Evolutionary conservation across 2,888 invertebrate species (phyloP), one percentile per base, ranked within the genome.

Genomic region (Uropetala carovei): DNA sequence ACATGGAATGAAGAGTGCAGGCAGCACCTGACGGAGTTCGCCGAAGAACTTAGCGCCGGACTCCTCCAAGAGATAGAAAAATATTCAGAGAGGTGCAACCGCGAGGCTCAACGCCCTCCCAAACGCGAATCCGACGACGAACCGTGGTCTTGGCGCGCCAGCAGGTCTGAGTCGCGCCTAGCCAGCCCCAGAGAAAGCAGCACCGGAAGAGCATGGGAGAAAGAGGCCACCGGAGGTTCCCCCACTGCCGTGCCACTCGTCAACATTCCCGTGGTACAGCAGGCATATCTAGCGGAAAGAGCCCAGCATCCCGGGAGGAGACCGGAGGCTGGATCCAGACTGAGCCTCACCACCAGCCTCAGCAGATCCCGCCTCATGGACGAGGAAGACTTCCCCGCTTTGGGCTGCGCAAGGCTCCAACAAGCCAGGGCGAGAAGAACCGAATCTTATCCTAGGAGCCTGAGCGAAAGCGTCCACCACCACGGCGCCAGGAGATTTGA

Each of bases 11-110:
- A 97, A 93, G 97, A 97, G 93, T 96, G 97, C 93, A 96, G 96
- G 93, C 96, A 96, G 94, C 97, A 98, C 94, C 95, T 98, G 93
- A 97, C 97, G 3, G 97, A 98, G 94, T 98, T 98, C 94, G 98
- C 98, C 0, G 98, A 98, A 94, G 97, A 97, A 94, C 95, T 98
- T n/a, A 97, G 97, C 94, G 97, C 97, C 94, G 98, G 98, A 94
- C 95, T 98, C 93, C 96, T 98, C 92, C 97, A 97, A 93, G 98
- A 98, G 95, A 97, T 98, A 93, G 97, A 98, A 94, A 94, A 94
- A 92, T 95, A 94, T 93, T 92, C 92, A 13, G 92, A 92, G 75
- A 92, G 84, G n/a, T 92, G 92, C 75, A 92, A 89, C 89, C 22
- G 89, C 1, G 89, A 89, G 56, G 64, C 89, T 16, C 89, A 89